Conservation (phyloP, 2,888 invertebrate genomes). For the Frankliniella intonsa region DNA sequence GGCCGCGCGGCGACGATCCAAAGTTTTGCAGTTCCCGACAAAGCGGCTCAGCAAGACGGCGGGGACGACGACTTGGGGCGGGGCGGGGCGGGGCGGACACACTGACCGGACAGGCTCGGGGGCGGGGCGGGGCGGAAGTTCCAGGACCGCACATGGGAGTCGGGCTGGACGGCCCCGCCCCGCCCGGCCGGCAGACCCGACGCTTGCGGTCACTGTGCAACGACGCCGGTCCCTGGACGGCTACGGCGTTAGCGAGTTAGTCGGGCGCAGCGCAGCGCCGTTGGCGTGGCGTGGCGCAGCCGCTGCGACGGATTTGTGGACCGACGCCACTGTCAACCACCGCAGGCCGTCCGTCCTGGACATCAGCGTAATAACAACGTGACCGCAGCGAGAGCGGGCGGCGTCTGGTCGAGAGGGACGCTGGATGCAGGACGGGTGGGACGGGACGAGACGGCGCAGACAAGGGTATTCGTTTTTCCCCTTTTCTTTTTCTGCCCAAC, state of each 20-base stretch:
- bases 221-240: no score
- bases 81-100: not conserved
- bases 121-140: not conserved
- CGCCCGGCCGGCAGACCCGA: not conserved
- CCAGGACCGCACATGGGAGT: not conserved
- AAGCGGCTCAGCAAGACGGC: not conserved
- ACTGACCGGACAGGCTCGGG: not conserved
- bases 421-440: not conserved
- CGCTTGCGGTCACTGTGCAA: no score
- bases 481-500: not conserved
- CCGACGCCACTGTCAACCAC: conserved; percentile 16
- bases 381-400: no score
- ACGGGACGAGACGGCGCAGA: not conserved
- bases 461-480: not conserved
- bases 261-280: not conserved
- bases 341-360: not conserved
- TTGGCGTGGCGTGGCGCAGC: not conserved
- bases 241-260: no score
- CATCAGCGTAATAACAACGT: not conserved
- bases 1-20: not conserved
- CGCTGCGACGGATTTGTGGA: not conserved
- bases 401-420: no score
- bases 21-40: conserved; percentile 15
- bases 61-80: not conserved
- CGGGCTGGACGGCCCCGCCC: not conserved